A percentile compares a stretch with the other conserved stretches of the same genome.
These are phyloP conservation scores for Phallusia fumigata DNA, from an alignment of 23 tunicate species.

Conservation along the genomic window DNA sequence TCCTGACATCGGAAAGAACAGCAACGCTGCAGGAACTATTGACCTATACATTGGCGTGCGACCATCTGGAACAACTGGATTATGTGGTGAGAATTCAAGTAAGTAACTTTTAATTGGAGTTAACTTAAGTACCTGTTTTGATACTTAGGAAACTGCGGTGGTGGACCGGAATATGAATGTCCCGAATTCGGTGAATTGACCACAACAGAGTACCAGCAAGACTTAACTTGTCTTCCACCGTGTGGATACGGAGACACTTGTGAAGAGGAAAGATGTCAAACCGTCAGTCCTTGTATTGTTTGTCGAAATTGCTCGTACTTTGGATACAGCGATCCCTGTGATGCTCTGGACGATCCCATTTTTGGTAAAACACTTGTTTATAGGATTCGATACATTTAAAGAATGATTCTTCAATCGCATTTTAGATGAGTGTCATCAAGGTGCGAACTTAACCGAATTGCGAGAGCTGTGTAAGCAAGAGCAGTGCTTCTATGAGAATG, in stretches of 20 bases:
- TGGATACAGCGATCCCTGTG: constrained; percentile 34
- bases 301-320: constrained; percentile 33
- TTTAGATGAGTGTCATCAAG: background rate
- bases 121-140: background rate
- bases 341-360: constrained; percentile 12
- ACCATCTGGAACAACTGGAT: background rate
- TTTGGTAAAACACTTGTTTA: constrained; percentile 20
- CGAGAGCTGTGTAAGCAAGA: background rate
- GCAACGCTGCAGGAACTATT: background rate
- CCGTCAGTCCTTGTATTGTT: constrained; percentile 10
- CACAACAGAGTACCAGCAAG: background rate
- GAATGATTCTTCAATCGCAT: no score
- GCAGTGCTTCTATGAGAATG: constrained; percentile 5
- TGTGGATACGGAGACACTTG: constrained; percentile 29
- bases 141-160: background rate
- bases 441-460: background rate
- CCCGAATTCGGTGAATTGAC: background rate
- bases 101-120: no score
- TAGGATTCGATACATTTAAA: no score
- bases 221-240: constrained; percentile 21
- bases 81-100: constrained; percentile 9
- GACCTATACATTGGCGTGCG: background rate
- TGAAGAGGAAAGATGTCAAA: constrained; percentile 40
- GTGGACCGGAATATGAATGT: background rate
- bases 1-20: background rate